These are phyloP conservation scores for Trissolcus basalis DNA, from an alignment of 1,140 invertebrate genomes.

Conservation along the genomic window DNA sequence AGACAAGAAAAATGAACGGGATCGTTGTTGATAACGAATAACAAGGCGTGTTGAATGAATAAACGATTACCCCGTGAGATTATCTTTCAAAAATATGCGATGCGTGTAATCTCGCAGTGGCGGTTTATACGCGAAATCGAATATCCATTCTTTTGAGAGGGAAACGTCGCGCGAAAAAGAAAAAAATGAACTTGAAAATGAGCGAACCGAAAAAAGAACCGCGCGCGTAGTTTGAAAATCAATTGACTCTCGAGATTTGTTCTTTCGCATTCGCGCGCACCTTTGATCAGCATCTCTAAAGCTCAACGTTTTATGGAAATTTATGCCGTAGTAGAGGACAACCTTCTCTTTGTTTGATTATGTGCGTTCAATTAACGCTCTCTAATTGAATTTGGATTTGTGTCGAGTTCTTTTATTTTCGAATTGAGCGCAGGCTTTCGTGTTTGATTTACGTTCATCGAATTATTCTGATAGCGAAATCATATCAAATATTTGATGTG, in stretches of 20 bases:
- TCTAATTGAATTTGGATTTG: slow-evolving; percentile 14
- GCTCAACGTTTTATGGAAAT: slow-evolving; percentile 21
- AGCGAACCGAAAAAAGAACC: too few relatives aligned
- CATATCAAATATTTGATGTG: not conserved
- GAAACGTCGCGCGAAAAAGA: not conserved
- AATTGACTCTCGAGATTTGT: not conserved
- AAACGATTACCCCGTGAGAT: slow-evolving; percentile 34
- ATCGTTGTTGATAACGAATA: slow-evolving; percentile 38
- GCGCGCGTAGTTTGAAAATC: not conserved
- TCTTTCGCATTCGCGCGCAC: slow-evolving; percentile 15
- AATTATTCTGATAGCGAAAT: too few relatives aligned
- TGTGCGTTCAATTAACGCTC: not conserved
- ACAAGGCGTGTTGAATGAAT: slow-evolving; percentile 34
- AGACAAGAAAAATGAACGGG: slow-evolving; percentile 35
- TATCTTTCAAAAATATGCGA: slow-evolving; percentile 14
- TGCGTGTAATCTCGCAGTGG: not conserved
- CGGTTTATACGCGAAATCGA: not conserved
- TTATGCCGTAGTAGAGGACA: slow-evolving; percentile 17
- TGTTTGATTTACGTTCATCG: not conserved
- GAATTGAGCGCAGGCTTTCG: not conserved
- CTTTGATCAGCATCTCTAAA: slow-evolving; percentile 13
- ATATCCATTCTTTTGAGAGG: not conserved
- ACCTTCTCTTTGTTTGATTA: slow-evolving; percentile 25
- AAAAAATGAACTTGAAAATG: too few relatives aligned
- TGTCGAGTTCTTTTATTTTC: slow-evolving; percentile 3